Evolutionary conservation across 2,797 vertebrate genomes (phyloP), one percentile per base, ranked within the genome.

Genomic region (Macroramphosus scolopax): DNA sequence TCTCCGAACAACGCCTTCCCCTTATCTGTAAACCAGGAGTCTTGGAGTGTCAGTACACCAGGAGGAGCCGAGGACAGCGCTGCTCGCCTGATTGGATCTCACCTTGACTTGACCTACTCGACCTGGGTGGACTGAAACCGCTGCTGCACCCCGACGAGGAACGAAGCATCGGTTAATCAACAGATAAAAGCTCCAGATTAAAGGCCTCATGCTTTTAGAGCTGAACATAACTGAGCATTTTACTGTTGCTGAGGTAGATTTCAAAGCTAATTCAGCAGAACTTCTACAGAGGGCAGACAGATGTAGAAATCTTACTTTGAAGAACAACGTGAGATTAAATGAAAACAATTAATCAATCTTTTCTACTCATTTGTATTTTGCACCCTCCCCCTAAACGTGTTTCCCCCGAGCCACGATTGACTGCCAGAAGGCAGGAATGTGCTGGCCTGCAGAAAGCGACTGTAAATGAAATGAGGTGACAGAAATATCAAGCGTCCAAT

Each of bases 121-220:
- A 85, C 82, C 79, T 33, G 5, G 17, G 56, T 64, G 62, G 68
- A 84, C 68, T 50, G 72, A 75, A 74, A 67, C 60, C 68, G 74
- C 64, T 59, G 20, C 55, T 46, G 70, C 60, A 54, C 72, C 65
- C 78, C 72, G 24, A 53, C 41, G n/a, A 63, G 56, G 74, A 85
- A 83, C 85, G 78, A 83, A 76, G 72, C 70, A 72, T 85, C 75
- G 75, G 78, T 86, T 88, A 86, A 90, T 89, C 85, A 89, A 77
- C 77, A 79, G 90, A 90, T 89, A 75, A 78, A 78, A 82, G 80
- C 61, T 67, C 51, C 54, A 81, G 89, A 89, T 91, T 89, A 83
- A 81, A 73, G 63, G 62, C 66, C 63, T 57, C 77, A 83, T 88
- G 87, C 87, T 72, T 89, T 90, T 89, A 89, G 66, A 58, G 52